These are phyloP conservation scores for Polydrusus tereticollis DNA, from an alignment of 2,888 invertebrate genomes.

Conservation along the genomic window DNA sequence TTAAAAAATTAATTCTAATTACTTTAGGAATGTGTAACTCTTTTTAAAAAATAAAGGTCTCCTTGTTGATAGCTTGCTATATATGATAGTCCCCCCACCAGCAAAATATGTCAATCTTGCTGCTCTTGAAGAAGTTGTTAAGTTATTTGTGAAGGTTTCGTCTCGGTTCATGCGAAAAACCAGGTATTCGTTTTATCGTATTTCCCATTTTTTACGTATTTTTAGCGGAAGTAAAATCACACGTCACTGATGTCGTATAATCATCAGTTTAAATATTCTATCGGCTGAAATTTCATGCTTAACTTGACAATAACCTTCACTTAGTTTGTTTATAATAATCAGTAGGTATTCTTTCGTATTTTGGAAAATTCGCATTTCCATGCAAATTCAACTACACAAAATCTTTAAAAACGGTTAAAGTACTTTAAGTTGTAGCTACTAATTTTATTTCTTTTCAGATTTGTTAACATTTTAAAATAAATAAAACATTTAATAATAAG, in stretches of 20 bases:
- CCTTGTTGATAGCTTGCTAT: slow-evolving; percentile 8
- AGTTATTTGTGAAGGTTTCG: slow-evolving; percentile 35
- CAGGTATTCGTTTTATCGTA: slow-evolving; percentile 24
- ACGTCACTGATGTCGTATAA: slow-evolving; percentile 2
- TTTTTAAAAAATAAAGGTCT: slow-evolving; percentile 6
- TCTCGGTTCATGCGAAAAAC: slow-evolving; percentile 27
- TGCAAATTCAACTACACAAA: too few species aligned
- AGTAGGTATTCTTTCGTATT: slow-evolving; percentile 4
- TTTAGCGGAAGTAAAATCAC: slow-evolving; percentile 26
- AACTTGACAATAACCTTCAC: slow-evolving; percentile 32
- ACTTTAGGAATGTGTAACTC: not conserved
- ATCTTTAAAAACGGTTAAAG: too few species aligned
- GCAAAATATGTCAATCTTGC: slow-evolving; percentile 3
- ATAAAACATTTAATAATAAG: not conserved
- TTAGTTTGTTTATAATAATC: slow-evolving; percentile 20
- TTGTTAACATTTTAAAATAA: not conserved
- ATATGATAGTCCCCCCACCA: slow-evolving; percentile 12
- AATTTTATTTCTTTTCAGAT: too few species aligned
- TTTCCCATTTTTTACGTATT: slow-evolving; percentile 35
- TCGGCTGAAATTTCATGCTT: slow-evolving; percentile 18
- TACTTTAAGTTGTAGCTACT: too few species aligned
- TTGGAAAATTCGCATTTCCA: too few species aligned
- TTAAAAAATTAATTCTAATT: not conserved
- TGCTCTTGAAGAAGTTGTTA: slow-evolving; percentile 38
- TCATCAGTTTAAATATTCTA: slow-evolving; percentile 32